Base-by-base conservation (phyloP, 2,797 vertebrate genomes). In the Gobionotothen gibberifrons region DNA sequence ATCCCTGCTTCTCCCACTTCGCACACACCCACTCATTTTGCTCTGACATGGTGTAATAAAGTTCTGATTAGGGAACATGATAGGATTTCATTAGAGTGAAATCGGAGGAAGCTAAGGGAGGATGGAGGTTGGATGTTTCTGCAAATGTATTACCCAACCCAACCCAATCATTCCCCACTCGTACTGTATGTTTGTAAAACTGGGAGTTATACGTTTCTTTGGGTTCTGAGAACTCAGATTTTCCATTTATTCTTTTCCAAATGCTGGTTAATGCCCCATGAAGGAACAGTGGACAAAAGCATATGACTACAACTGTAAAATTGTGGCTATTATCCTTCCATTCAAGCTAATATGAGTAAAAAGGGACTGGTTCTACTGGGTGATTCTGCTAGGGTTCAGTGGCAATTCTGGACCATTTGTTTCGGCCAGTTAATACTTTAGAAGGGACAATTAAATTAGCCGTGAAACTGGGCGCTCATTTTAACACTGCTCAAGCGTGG, bases 61-160 rank as follows among this genome's bases (percentile, higher is more conserved):
- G 81, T 78, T 79, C 68, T 79, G 87, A 92, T 85, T 79, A 79
- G 49, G 47, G 80, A 69, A 47, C 59, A 67, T 76, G 76, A 83
- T 84, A 83, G 79, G 79, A 86, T 85, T 90, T 92, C 69, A 90
- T 91, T 89, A 91, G 52, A 67, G 69, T 48, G 49, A 80, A 69
- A 70, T 82, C 74, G 81, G 54, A 57, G 61, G 19, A 68, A 70
- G 67, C 53, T 44, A 53, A 36, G 70, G 43, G 42, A 81, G 55
- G 58, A 70, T 57, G 75, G 61, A 70, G 70, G 58, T 55, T 63
- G 46, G 73, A 69, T 59, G 76, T 76, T 64, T 84, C 55, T 72
- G 66, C 53, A 65, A 64, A 89, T 78, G 64, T 47, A 60, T 83
- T 75, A 77, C 57, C 49, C 72, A 55, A 78, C 57, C 49, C 72